phyloP scores from a whole-genome alignment of 2,797 vertebrate genomes.

The Lithobates pipiens region DNA sequence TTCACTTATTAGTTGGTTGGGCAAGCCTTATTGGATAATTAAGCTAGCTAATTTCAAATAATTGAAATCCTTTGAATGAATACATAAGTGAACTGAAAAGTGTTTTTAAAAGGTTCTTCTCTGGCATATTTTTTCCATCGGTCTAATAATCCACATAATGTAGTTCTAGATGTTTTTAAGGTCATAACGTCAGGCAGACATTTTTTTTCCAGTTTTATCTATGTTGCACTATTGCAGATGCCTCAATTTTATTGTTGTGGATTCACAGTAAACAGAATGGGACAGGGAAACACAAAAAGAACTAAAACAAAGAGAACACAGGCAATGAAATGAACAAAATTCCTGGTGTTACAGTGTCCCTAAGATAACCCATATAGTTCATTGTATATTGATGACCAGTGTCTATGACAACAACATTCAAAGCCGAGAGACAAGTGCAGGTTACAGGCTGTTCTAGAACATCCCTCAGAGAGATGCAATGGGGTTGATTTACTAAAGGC shows the following conservation, averaged over 20 bases:
- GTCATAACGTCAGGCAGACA: not conserved
- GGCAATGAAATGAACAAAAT: constrained; percentile 5
- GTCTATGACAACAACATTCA: not conserved
- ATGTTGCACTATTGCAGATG: constrained; percentile 38
- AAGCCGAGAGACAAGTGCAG: not conserved
- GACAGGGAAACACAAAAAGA: constrained; percentile 7
- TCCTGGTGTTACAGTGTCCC: not conserved
- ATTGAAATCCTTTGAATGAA: too few relatives aligned
- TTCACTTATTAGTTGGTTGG: too few relatives aligned
- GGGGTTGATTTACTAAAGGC: too few relatives aligned
- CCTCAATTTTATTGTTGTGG: constrained; percentile 42
- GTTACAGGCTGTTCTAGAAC: not conserved
- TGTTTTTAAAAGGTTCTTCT: too few relatives aligned
- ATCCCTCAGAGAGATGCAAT: not conserved
- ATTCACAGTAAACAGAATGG: constrained; percentile 24
- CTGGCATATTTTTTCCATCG: constrained; percentile 9
- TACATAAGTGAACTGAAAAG: too few relatives aligned
- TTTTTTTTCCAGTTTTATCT: constrained; percentile 10
- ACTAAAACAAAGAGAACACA: not conserved
- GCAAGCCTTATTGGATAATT: too few relatives aligned
- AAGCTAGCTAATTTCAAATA: too few relatives aligned
- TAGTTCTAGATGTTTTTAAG: constrained; percentile 37
- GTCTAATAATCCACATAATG: not conserved
- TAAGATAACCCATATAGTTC: constrained; percentile 1
- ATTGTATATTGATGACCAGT: not conserved